Percentiles rank a stretch among this genome's conserved stretches.
phyloP scores from a whole-genome alignment of 37 sponge, comb jelly and placozoan genomes.

The Oscarella lobularis region DNA sequence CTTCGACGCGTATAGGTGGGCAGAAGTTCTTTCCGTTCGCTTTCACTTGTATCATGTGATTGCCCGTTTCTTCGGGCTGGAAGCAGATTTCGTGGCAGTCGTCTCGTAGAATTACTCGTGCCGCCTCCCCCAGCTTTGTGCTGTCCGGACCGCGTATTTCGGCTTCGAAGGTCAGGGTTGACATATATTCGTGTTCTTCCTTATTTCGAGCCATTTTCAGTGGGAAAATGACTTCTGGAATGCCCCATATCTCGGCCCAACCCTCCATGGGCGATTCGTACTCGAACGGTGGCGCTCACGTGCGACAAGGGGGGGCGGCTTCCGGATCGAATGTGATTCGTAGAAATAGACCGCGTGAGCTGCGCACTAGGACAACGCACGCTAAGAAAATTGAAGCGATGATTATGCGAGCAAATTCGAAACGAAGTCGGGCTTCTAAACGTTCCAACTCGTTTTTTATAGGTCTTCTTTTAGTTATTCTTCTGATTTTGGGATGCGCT shows the following conservation, averaged over 20 bases:
- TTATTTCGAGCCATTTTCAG: not conserved
- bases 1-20: not conserved
- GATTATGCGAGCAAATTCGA: too few relatives aligned
- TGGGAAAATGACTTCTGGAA: not conserved
- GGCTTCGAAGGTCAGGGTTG: not conserved
- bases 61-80: not conserved
- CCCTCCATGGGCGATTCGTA: too few relatives aligned
- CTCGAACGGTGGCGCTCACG: too few relatives aligned
- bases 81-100: not conserved
- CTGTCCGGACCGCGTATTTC: constrained; percentile 3
- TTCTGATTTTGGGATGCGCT: too few relatives aligned
- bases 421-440: too few relatives aligned
- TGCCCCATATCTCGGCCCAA: not conserved
- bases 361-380: too few relatives aligned
- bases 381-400: too few relatives aligned
- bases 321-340: too few relatives aligned
- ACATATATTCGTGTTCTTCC: not conserved
- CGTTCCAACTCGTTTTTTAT: too few relatives aligned
- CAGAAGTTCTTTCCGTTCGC: not conserved
- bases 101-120: not conserved
- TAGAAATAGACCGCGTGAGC: too few relatives aligned
- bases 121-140: not conserved
- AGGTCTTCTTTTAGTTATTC: too few relatives aligned
- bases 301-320: too few relatives aligned
- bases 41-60: not conserved